Evolutionary conservation across 2,888 invertebrate genomes (phyloP), one percentile per base, ranked within the genome.

Genomic region (Nebria brevicollis): DNA sequence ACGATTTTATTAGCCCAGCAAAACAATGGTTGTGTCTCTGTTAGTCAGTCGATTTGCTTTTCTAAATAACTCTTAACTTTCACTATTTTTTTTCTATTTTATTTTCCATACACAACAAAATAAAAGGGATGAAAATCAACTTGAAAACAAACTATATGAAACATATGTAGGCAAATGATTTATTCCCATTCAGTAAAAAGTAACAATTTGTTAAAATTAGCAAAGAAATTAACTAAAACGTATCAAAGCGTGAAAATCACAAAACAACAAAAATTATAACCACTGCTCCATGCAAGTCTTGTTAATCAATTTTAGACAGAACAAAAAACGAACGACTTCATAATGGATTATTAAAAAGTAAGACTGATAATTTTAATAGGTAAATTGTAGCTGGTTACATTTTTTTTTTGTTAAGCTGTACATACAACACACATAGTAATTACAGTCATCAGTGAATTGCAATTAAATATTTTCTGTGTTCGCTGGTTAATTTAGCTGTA

Each of bases 401-500:
- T 75, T 75, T 70, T 70, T 68, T 15, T 70, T 70, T 20, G 20
- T 20, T 70, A 20, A 25, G 25, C 25, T 7, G 20, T 25, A 70
- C 54, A 54, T 54, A 11, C 54, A 54, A 54, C 54, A 54, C 54
- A 54, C 7, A 66, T 70, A 75, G 80, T 80, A 80, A 80, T 80
- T 80, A 80, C 80, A 75, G 80, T 80, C 80, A 75, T 80, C 75
- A 80, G 80, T 80, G 75, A 70, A 80, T 80, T 80, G 80, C 80
- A 80, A 80, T 80, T 75, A 80, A 80, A 80, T 80, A 80, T 80
- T 80, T 80, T 80, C 80, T 75, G 68, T 79, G 78, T 80, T 80
- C 80, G 75, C 54, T 54, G 75, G 80, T 75, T 80, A 80, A 80
- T 80, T 80, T 80, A 80, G 75, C 65, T 68, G 80, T 64, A 75